Conservation (phyloP, 2,797 vertebrate genomes). For the Microhierax caerulescens region DNA sequence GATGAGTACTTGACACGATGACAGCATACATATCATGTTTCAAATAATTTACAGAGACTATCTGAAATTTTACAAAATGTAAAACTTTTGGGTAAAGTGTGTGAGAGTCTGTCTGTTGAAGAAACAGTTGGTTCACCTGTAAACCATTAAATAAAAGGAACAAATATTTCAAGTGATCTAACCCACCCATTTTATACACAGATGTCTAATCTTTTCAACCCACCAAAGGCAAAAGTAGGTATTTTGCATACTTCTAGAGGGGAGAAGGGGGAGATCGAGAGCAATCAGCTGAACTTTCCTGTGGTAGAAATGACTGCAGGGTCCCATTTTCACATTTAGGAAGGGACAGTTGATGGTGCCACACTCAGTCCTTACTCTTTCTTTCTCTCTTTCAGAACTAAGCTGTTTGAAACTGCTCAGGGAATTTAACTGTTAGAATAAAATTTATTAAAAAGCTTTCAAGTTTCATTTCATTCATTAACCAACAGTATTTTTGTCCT, state of each 20-base stretch:
- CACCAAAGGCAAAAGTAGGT: background rate
- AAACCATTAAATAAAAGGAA: background rate
- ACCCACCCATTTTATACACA: background rate
- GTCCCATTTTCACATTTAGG: background rate
- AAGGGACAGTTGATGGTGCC: background rate
- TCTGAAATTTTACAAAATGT: background rate
- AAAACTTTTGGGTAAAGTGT: background rate
- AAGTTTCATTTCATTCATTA: background rate
- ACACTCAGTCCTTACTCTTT: background rate
- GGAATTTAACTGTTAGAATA: background rate
- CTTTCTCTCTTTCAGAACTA: background rate
- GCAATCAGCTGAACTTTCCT: background rate
- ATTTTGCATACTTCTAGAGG: background rate
- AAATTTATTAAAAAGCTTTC: background rate
- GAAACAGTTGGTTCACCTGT: background rate
- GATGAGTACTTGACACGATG: background rate
- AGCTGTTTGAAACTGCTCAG: background rate
- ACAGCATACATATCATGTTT: background rate
- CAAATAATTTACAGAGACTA: background rate
- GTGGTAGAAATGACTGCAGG: background rate
- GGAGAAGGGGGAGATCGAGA: background rate
- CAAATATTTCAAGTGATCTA: background rate
- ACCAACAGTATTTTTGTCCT: background rate
- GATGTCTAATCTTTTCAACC: background rate
- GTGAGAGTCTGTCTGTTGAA: background rate